phyloP scores from a whole-genome alignment of 1,140 invertebrate genomes.

The Brachionus sp. region DNA sequence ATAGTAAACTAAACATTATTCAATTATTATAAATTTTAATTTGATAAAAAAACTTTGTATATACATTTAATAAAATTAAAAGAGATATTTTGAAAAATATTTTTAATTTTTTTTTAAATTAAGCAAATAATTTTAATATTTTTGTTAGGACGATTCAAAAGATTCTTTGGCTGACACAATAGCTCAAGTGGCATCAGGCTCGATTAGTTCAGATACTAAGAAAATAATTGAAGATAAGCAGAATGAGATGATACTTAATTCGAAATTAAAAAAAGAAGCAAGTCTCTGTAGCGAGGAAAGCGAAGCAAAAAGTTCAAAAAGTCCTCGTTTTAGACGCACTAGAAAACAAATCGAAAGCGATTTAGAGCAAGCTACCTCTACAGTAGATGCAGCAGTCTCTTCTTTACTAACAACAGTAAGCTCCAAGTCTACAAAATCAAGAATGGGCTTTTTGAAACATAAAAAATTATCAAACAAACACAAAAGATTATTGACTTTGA shows the following conservation, averaged over 20 bases:
- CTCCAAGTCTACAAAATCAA: background rate
- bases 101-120: no score
- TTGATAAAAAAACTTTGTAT: no score
- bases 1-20: no score
- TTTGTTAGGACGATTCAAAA: background rate
- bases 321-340: background rate
- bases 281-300: background rate
- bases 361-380: background rate
- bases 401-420: background rate
- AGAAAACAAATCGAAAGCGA: background rate
- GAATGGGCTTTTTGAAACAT: background rate
- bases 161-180: conserved; percentile 31
- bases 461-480: background rate
- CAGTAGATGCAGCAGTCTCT: background rate
- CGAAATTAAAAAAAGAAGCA: background rate
- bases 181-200: conserved; percentile 31
- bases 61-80: no score
- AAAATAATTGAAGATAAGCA: conserved; percentile 27
- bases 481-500: background rate
- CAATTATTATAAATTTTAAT: no score
- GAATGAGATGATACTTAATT: conserved; percentile 8
- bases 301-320: background rate
- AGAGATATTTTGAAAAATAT: no score
- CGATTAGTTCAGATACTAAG: background rate
- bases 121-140: no score